Evolutionary conservation across 2,113 vertebrate genomes (phyloP).

Genomic region (Zosterops hypoxanthus): DNA sequence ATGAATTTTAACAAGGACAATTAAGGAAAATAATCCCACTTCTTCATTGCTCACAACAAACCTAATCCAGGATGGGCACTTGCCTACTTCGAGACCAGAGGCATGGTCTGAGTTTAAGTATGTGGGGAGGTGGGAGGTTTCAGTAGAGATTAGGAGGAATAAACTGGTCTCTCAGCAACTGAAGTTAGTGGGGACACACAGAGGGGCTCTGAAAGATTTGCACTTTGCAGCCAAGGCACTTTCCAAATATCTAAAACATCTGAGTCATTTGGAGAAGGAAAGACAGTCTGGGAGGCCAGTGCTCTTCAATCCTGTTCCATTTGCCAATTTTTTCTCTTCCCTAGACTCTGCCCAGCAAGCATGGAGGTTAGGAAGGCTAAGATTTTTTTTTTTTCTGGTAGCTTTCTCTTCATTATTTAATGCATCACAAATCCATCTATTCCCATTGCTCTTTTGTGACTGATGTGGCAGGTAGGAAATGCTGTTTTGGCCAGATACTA

Average conservation of each 20-base stretch:
- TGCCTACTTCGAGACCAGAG: not conserved
- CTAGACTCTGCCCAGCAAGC: not conserved
- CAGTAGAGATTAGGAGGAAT: not conserved
- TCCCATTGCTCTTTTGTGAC: not conserved
- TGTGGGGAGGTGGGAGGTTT: not conserved
- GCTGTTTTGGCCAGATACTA: not conserved
- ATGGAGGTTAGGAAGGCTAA: not conserved
- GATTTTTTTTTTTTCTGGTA: not conserved
- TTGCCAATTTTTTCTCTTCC: not conserved
- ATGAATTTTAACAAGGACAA: not conserved
- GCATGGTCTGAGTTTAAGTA: not conserved
- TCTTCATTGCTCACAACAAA: not conserved
- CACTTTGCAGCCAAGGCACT: not conserved
- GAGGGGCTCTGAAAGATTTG: not conserved
- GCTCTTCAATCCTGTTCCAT: not conserved
- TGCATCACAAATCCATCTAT: not conserved
- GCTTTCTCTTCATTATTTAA: not conserved
- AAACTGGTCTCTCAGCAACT: not conserved
- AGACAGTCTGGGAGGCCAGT: not conserved
- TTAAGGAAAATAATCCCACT: not conserved
- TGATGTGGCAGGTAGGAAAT: not conserved
- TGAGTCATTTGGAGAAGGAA: not conserved
- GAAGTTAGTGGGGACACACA: not conserved
- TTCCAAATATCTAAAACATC: not conserved
- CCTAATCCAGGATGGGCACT: not conserved